Base-by-base conservation (phyloP, 2,113 vertebrate species). In the Procavia capensis region DNA sequence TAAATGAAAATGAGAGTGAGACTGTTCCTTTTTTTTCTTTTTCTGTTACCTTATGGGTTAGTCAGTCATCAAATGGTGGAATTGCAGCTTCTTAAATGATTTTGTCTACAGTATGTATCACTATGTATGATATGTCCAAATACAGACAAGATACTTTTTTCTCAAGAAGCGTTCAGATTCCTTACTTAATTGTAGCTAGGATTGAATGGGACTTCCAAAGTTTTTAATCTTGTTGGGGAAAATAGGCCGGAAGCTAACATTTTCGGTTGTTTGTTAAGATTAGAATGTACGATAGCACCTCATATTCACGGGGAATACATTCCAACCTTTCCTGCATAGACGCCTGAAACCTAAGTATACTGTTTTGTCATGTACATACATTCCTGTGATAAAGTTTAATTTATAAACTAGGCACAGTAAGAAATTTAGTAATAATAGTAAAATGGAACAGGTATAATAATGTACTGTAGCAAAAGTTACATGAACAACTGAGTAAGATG, bases 221-320 rank as follows among this genome's bases (percentile, higher is more conserved):
- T 72, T 95, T 90, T 90, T 88, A 63, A 63, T 72, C 2, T 88
- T 88, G 43, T 93, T 88, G 79, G 9, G 34, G 82, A 80, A 94
- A 94, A 85, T 61, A 95, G 36, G 84, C 90, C 85, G 88, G 29
- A 43, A 88, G 25, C 22, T 95, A 11, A 92, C 87, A 92, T 91
- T 92, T 90, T 34, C 74, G 93, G 84, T 68, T 84, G 19, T 87
- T 72, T 91, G 27, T 83, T 88, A 88, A 89, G 31, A 82, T 85
- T 85, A 89, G 43, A 78, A 74, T 66, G n/a, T 76, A 78, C 34
- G n/a, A 82, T 57, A 54, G 50, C 11, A 11, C 50, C 50, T 13
- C 13, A 16, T 54, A 54, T 54, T 54, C 50, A 16, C 17, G 11
- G 50, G 50, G 50, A 54, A 54, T 54, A 54, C 4, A 4, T 54